These are phyloP conservation scores for Drosophila ustulata DNA, from an alignment of 2,888 invertebrate species.

Conservation along the genomic window DNA sequence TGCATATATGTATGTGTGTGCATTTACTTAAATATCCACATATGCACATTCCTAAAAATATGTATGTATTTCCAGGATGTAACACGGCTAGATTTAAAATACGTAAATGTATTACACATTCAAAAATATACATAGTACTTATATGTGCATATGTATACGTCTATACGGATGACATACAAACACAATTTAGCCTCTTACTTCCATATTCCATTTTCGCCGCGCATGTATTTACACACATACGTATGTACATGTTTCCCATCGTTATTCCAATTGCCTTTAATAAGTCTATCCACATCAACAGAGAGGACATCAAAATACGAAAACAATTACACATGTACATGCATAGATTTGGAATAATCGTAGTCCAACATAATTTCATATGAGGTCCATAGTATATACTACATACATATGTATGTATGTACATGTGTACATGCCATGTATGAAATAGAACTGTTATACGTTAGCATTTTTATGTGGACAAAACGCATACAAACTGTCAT, in stretches of 20 bases:
- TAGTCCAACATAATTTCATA: too few species aligned
- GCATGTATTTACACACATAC: conserved; percentile 50
- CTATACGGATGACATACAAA: conserved; percentile 7
- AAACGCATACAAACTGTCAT: too few species aligned
- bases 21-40: neutral
- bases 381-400: too few species aligned
- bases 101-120: neutral
- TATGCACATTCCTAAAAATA: neutral
- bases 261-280: conserved; percentile 52
- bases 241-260: conserved; percentile 15
- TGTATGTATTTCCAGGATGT: too few species aligned
- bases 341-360: too few species aligned
- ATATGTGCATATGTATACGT: conserved; percentile 7
- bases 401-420: too few species aligned
- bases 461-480: too few species aligned
- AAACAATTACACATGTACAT: neutral
- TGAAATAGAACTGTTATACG: too few species aligned
- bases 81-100: neutral
- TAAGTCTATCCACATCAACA: neutral
- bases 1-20: neutral
- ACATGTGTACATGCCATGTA: too few species aligned
- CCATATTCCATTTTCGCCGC: conserved; percentile 55
- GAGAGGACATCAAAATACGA: neutral
- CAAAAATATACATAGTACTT: neutral
- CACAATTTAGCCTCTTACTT: conserved; percentile 37